Conservation (phyloP, 1,140 invertebrate genomes). For the Aphelenchoides besseyi region DNA sequence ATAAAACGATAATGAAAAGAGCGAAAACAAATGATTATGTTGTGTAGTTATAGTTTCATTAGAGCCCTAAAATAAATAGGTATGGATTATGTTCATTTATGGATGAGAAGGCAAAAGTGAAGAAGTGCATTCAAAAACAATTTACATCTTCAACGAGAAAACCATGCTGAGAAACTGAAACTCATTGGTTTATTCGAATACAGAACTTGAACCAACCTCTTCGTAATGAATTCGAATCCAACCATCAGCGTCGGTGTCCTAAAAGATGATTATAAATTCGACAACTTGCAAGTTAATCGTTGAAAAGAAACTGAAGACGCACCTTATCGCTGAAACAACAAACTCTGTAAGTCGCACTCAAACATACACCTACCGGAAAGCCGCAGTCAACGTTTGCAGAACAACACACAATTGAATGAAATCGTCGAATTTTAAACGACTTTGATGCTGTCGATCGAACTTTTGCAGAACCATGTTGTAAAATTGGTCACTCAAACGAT, state of each 20-base stretch:
- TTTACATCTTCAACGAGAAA: conserved; percentile 77
- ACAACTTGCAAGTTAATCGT: too few species aligned
- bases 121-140: not conserved
- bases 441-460: conserved; percentile 85
- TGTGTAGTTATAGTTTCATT: not conserved
- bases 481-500: conserved; percentile 77
- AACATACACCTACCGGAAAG: too few species aligned
- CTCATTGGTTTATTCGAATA: too few species aligned
- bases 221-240: conserved; percentile 93
- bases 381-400: conserved; percentile 57
- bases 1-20: not conserved
- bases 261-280: conserved; percentile 80
- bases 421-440: conserved; percentile 92
- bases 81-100: not conserved
- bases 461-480: conserved; percentile 80
- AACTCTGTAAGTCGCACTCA: not conserved
- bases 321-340: conserved; percentile 48
- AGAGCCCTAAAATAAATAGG: not conserved
- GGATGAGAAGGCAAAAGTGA: not conserved
- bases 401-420: conserved; percentile 76
- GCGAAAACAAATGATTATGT: not conserved
- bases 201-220: too few species aligned
- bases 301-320: conserved; percentile 78
- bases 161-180: conserved; percentile 92
- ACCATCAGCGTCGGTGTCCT: conserved; percentile 88